Base-by-base conservation (phyloP, 2,113 vertebrate genomes). In the Tor tambroides region DNA sequence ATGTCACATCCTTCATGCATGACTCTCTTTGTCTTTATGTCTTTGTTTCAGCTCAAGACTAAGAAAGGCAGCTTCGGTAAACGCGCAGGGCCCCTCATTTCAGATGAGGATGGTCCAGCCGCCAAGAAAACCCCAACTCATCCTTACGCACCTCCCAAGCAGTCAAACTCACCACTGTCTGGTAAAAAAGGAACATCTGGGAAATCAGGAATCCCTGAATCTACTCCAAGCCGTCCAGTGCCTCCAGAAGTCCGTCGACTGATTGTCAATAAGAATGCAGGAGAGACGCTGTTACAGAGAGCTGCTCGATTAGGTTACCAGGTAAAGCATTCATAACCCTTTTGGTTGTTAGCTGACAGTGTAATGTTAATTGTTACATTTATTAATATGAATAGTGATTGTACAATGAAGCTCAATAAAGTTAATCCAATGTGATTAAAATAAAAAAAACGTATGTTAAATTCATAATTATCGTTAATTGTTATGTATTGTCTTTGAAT, bases 241-340 rank as follows among this genome's bases (percentile, higher is more conserved):
- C 98, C 98, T 49, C 97, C 98, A 0, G 97, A 98, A 86, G 98
- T 97, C 19, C 97, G 98, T 9, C 94, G 97, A 59, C 94, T 99
- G 89, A 99, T 99, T 0, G 98, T 99, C 77, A 99, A 99, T 94
- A 99, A 99, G 91, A 99, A 99, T 0, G 98, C 98, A 0, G 98
- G 98, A 2, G 98, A 99, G 94, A 99, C 98, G 0, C 92, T 99
- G 63, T 93, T 99, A 89, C 98, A 99, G 88, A 95, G 98, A 43
- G 98, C 98, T 0, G 98, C 98, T 2, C 96, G 98, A 67, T 94
- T 99, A 49, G 98, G 98, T 84, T 99, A 99, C 90, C 97, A 98
- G 96, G 98, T 99, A 90, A 35, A 81, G 76, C 76, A 75, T 8
- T 59, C 56, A 59, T n/a, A 61, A 59, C 46, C n/a, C 41, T 26